Evolutionary conservation across 2,888 invertebrate genomes (phyloP).

Genomic region (Rhimphoctona megacephalus): DNA sequence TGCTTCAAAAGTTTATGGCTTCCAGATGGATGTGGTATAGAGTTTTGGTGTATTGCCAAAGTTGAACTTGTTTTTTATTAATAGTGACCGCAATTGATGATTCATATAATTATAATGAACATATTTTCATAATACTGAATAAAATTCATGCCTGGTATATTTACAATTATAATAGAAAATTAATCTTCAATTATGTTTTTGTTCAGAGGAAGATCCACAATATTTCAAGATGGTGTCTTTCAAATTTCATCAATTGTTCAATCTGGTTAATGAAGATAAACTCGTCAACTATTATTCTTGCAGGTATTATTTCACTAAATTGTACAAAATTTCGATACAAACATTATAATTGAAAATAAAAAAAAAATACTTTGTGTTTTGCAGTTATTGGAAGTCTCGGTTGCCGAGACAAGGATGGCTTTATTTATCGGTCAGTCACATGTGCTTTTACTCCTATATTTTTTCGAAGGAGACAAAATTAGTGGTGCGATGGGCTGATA

Average conservation of each 20-base stretch:
- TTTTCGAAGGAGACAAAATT: constrained; percentile 96
- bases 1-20: too few relatives aligned
- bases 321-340: background rate
- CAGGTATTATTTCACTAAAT: constrained; percentile 87
- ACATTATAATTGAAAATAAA: background rate
- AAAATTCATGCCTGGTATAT: too few relatives aligned
- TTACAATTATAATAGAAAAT: background rate
- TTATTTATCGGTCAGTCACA: constrained; percentile 97
- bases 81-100: too few relatives aligned
- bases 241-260: constrained; percentile 95
- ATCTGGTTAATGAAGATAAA: constrained; percentile 96
- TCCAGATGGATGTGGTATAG: too few relatives aligned
- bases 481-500: constrained; percentile 95
- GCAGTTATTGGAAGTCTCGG: constrained; percentile 96
- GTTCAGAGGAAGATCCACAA: constrained; percentile 93
- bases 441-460: constrained; percentile 98
- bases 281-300: constrained; percentile 97
- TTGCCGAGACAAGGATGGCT: constrained; percentile 98
- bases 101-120: too few relatives aligned
- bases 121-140: too few relatives aligned
- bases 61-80: background rate
- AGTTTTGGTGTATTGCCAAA: too few relatives aligned
- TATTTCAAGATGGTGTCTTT: constrained; percentile 91
- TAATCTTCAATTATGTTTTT: constrained; percentile 65
- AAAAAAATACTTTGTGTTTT: constrained; percentile 80